These are phyloP conservation scores for Nemapogon koenigi DNA, from an alignment of 2,888 invertebrate species.

Conservation along the genomic window DNA sequence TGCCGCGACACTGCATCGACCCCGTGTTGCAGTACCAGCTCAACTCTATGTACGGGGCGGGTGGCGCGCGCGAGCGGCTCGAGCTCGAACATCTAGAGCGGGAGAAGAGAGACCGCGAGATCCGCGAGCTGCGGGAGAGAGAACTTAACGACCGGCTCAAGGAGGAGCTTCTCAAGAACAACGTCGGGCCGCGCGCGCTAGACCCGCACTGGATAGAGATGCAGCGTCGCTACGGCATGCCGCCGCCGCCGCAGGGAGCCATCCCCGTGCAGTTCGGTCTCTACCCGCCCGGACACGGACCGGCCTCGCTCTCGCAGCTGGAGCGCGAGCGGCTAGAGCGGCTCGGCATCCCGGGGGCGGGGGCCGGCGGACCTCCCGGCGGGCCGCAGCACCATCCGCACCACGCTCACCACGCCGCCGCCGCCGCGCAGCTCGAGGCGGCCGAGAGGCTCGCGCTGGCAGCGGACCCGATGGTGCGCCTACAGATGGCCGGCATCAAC, in stretches of 20 bases:
- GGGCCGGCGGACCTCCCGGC: slow-evolving; percentile 54
- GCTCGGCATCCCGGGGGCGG: slow-evolving; percentile 76
- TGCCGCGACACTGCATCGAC: slow-evolving; percentile 77
- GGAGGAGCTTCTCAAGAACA: slow-evolving; percentile 84
- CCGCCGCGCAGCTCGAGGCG: slow-evolving; percentile 71
- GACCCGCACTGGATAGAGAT: slow-evolving; percentile 90
- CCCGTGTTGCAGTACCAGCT: slow-evolving; percentile 85
- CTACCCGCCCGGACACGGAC: slow-evolving; percentile 76
- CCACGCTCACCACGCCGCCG: slow-evolving; percentile 45
- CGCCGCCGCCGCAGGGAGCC: slow-evolving; percentile 69
- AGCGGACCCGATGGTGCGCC: slow-evolving; percentile 89
- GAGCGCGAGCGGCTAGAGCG: slow-evolving; percentile 88
- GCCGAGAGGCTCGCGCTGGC: slow-evolving; percentile 84
- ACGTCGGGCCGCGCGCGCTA: slow-evolving; percentile 68
- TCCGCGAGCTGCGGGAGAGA: slow-evolving; percentile 77
- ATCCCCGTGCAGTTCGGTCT: slow-evolving; percentile 76
- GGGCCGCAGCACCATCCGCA: slow-evolving; percentile 65
- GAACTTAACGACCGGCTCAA: slow-evolving; percentile 86
- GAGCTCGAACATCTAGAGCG: slow-evolving; percentile 73
- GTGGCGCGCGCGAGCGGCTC: slow-evolving; percentile 65
- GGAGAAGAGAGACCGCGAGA: slow-evolving; percentile 77
- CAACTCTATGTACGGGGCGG: slow-evolving; percentile 81
- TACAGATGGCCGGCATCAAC: slow-evolving; percentile 91
- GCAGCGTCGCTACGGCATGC: slow-evolving; percentile 77
- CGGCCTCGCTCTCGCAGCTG: slow-evolving; percentile 75